Evolutionary conservation across 2,113 vertebrate genomes (phyloP).

Genomic region (Daboia siamensis): DNA sequence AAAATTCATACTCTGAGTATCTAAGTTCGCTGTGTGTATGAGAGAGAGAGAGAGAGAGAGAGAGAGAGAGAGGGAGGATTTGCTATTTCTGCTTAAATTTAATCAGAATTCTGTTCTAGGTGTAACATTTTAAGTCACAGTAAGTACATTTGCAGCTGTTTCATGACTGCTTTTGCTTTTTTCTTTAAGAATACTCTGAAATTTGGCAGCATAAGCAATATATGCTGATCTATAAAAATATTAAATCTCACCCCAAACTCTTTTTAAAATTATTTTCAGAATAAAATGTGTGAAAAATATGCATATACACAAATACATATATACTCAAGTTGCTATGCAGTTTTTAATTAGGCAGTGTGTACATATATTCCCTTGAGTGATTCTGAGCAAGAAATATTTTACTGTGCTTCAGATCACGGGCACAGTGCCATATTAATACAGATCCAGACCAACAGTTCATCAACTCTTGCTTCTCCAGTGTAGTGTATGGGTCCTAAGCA

Average conservation of each 20-base stretch:
- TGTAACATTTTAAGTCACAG: not conserved
- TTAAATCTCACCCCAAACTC: not conserved
- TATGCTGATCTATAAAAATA: not conserved
- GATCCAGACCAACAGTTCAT: not conserved
- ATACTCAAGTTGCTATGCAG: not conserved
- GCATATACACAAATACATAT: not conserved
- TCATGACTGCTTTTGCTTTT: not conserved
- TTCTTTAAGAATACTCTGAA: not conserved
- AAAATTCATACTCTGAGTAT: not conserved
- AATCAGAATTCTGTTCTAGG: not conserved
- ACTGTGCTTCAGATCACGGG: not conserved
- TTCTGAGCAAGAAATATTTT: not conserved
- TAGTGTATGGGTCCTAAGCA: no score
- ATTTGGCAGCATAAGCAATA: not conserved
- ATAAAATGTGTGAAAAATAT: not conserved
- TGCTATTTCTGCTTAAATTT: not conserved
- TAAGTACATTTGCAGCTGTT: not conserved
- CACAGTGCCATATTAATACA: not conserved
- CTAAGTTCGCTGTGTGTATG: not conserved
- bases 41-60: not conserved
- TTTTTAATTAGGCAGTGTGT: not conserved
- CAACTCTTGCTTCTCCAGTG: not conserved
- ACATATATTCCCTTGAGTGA: not conserved
- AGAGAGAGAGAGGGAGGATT: not conserved
- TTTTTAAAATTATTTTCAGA: not conserved